phyloP scores from a whole-genome alignment of 2,888 invertebrate genomes.

The Tipula vernalis region DNA sequence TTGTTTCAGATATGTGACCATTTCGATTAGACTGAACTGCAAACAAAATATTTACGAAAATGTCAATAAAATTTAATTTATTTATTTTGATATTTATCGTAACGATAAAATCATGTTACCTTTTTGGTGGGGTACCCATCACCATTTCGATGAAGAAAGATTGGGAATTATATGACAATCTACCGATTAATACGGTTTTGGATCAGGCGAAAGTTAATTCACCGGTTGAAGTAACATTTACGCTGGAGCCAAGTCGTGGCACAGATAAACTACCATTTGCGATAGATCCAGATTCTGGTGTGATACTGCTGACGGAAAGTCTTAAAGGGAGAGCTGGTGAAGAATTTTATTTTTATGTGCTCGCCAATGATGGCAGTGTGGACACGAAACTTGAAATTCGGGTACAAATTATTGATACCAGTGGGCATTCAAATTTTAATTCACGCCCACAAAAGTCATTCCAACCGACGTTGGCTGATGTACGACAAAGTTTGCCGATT shows the following conservation, averaged over 20 bases:
- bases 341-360: constrained; percentile 53
- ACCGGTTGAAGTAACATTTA: not conserved
- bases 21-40: not conserved
- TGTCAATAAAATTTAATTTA: not conserved
- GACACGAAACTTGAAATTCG: constrained; percentile 55
- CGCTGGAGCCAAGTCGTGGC: not conserved
- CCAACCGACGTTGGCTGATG: constrained; percentile 27
- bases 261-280: not conserved
- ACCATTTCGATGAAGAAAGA: not conserved
- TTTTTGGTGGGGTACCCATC: not conserved
- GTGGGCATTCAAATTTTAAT: constrained; percentile 22
- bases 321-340: constrained; percentile 43
- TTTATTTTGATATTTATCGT: not conserved
- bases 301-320: not conserved
- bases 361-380: constrained; percentile 50
- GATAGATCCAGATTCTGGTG: not conserved
- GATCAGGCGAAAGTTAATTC: not conserved
- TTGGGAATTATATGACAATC: not conserved
- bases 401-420: constrained; percentile 40
- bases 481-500: constrained; percentile 28
- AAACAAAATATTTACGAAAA: not conserved
- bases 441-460: constrained; percentile 29
- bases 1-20: not conserved
- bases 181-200: not conserved
- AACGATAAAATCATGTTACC: not conserved